Conservation (phyloP, 2,113 vertebrate genomes). For the Corynorhinus townsendii region DNA sequence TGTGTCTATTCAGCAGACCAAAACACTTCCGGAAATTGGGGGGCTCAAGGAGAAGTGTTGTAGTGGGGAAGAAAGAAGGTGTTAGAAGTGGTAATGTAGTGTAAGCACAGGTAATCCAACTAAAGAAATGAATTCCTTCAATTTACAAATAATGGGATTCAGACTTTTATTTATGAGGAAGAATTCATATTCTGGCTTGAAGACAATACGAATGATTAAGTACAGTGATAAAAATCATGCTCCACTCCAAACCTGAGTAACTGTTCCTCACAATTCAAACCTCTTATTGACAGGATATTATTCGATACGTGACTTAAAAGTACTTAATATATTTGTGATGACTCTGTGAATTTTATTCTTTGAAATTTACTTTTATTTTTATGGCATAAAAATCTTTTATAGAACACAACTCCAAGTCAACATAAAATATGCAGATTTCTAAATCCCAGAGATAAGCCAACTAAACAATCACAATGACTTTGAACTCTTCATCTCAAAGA, state of each 20-base stretch:
- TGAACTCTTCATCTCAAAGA: slow-evolving; percentile 69
- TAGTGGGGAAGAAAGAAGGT: not conserved
- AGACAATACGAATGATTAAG: slow-evolving; percentile 7
- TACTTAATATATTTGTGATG: slow-evolving; percentile 8
- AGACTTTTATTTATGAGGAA: not conserved
- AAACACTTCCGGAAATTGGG: not conserved
- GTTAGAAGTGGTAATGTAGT: not conserved
- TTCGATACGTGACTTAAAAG: slow-evolving; percentile 18
- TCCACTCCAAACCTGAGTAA: not conserved
- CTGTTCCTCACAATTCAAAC: slow-evolving; percentile 18
- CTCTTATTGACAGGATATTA: not conserved
- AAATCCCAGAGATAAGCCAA: slow-evolving; percentile 35
- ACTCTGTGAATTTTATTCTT: slow-evolving; percentile 13
- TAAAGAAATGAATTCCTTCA: slow-evolving; percentile 22
- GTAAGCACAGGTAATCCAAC: not conserved
- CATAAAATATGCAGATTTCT: slow-evolving; percentile 61
- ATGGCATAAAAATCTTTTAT: not conserved
- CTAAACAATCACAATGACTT: slow-evolving; percentile 51
- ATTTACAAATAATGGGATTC: slow-evolving; percentile 18
- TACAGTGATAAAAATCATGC: slow-evolving; percentile 1
- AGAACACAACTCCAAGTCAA: slow-evolving; percentile 32
- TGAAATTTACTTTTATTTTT: slow-evolving; percentile 34
- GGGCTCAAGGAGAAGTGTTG: not conserved
- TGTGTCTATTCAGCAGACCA: not conserved
- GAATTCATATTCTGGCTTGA: not conserved